Conservation (phyloP, 2,797 vertebrate genomes). For the Amphiprion clarkii region DNA sequence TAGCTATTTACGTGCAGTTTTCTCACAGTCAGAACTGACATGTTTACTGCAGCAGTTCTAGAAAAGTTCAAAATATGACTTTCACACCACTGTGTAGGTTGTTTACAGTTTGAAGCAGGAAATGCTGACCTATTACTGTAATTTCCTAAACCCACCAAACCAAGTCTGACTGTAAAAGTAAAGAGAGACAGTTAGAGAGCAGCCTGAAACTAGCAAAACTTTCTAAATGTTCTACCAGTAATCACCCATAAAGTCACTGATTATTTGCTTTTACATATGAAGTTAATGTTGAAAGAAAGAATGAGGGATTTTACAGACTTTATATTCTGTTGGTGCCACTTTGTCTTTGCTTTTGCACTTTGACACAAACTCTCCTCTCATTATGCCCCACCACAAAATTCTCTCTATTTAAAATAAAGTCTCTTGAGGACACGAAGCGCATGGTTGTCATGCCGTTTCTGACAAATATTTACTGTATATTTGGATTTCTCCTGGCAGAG, state of each 20-base stretch:
- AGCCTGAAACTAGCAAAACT: no score
- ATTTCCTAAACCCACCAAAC: conserved; percentile 28
- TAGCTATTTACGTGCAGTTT: not conserved
- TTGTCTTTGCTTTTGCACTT: conserved; percentile 9
- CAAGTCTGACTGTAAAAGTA: conserved; percentile 15
- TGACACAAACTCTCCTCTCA: conserved; percentile 9
- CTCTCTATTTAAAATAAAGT: not conserved
- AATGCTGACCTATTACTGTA: conserved; percentile 10
- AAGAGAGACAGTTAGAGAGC: conserved; percentile 9
- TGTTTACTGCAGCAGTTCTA: conserved; percentile 6
- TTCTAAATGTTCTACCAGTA: not conserved
- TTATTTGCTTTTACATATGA: not conserved
- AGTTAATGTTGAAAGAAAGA: not conserved
- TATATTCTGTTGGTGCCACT: not conserved
- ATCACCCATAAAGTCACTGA: not conserved
- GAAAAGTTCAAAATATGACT: conserved; percentile 16
- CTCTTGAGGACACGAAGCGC: not conserved
- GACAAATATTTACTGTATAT: not conserved
- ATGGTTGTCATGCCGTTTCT: not conserved
- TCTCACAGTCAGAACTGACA: conserved; percentile 13
- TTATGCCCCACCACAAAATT: not conserved
- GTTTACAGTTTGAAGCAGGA: conserved; percentile 44
- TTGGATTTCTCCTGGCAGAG: not conserved
- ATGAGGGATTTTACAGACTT: not conserved
- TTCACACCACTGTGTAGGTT: conserved; percentile 14